Evolutionary conservation across 1,140 invertebrate genomes (phyloP), one percentile per base, ranked within the genome.

Genomic region (Cherax destructor): DNA sequence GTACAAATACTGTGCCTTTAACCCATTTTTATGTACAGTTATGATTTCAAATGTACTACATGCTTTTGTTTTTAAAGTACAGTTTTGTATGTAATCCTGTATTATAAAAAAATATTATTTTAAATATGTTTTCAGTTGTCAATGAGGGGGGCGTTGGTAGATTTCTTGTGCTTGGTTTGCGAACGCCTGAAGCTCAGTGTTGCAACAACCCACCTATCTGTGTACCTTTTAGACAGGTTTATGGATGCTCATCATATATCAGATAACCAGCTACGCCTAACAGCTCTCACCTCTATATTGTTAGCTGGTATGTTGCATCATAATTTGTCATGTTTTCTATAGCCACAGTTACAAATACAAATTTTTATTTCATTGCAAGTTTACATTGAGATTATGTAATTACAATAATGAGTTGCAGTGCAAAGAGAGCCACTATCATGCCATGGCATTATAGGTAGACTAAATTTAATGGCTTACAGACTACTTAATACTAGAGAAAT

Each of bases 201-300:
- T 49, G 72, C 69, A 56, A 92, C 92, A 7, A 91, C 89, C 16
- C 92, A 92, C 74, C 88, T 92, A 30, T 77, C 88, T 30, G 84
- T 92, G 1, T 80, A 91, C 56, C 80, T 92, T 56, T 59, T 92
- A 47, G 92, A 92, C 80, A 81, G 84, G 24, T 92, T 92, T n/a
- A 92, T 92, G 92, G 92, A 92, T 79, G 79, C 83, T 30, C 89
- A 92, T 52, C 76, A 74, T 11, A 91, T 92, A 49, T 18, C 69
- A 5, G 65, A 84, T 30, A 74, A 76, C 47, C 92, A 92, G 16
- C 72, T 91, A 13, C 52, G 76, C 18, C 86, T 92, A 16, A 78
- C 85, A 9, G 85, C 89, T 79, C 92, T 92, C 50, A 84, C 88
- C 24, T 69, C 77, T 56, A 85, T 92, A 30, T 59, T 91, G 24